Evolutionary conservation across 2,888 invertebrate species (phyloP), one percentile per base, ranked within the genome.

Genomic region (Eubasilissa splendida): DNA sequence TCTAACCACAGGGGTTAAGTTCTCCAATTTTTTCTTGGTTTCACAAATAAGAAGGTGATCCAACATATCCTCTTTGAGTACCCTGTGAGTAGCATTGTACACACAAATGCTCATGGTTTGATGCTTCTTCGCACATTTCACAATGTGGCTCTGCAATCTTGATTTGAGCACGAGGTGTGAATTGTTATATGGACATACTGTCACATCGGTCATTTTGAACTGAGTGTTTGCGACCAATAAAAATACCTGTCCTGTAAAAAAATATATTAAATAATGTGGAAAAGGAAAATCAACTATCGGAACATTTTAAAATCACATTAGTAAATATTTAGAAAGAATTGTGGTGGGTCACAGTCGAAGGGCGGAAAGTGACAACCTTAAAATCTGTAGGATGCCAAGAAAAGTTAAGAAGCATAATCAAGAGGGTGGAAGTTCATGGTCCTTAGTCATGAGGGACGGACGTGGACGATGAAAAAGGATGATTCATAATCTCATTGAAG

Each of bases 81-180:
- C 66, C n/a, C 91, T 87, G 84, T 93, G 93, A 0, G 88, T 89
- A 0, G 89, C 89, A 77, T 93, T 92, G 83, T 91, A 93, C 0
- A 92, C 92, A 76, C 93, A 93, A 3, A 89, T 88, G 3, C 86
- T 85, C 0, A 88, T 84, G 2, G 87, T 85, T 0, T 91, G 90
- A 82, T 91, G 86, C 0, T 87, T 87, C 12, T 87, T 85, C 22
- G 91, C 87, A 83, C 93, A 93, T 85, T 92, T 93, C 0, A 91
- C 85, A 0, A 93, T 84, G 85, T 93, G 93, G 0, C 86, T 86
- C 79, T 92, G 92, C 5, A 93, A 85, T 0, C 92, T 89, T 4
- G 88, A 89, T 0, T 88, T 87, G 0, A 89, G 86, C 31, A 93
- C 90, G 0, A 87, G 86, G 84, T 93, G 93, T 0, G 86, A 58